Conservation (phyloP, 2,113 vertebrate genomes). For the Pseudorhombus dupliciocellatus region DNA sequence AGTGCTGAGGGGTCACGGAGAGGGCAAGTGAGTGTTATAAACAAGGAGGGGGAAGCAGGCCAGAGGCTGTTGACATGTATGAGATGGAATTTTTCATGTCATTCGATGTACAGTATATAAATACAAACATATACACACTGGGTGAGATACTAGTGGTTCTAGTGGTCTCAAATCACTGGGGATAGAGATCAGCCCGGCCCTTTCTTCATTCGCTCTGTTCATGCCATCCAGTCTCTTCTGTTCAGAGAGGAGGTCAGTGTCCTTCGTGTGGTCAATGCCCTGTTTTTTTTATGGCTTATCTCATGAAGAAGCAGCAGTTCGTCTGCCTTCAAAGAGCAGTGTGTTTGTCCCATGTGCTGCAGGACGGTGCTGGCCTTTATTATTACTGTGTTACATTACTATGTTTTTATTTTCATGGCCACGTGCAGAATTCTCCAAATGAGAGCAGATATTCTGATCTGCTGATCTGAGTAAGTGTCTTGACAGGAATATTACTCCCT, state of each 20-base stretch:
- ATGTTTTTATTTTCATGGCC: too few species aligned
- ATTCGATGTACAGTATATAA: neutral
- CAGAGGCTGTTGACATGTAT: too few species aligned
- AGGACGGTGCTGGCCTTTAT: neutral
- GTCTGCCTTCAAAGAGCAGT: neutral
- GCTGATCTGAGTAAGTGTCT: too few species aligned
- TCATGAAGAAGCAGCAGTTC: neutral
- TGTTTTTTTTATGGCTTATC: neutral
- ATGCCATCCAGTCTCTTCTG: neutral
- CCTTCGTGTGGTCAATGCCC: neutral
- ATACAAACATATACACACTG: too few species aligned
- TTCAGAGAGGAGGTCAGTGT: neutral
- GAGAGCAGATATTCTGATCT: neutral
- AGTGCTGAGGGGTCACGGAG: neutral
- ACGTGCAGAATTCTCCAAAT: too few species aligned
- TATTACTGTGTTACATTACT: too few species aligned
- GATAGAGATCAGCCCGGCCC: too few species aligned
- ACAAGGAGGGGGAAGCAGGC: neutral
- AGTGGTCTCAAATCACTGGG: too few species aligned
- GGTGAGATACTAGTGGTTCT: too few species aligned
- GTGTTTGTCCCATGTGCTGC: neutral
- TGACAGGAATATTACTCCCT: neutral
- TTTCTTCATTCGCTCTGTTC: too few species aligned
- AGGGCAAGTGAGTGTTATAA: conserved; percentile 5
- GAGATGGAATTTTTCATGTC: neutral